Evolutionary conservation across 2,797 vertebrate genomes (phyloP).

Genomic region (Enteromius argenteus): DNA sequence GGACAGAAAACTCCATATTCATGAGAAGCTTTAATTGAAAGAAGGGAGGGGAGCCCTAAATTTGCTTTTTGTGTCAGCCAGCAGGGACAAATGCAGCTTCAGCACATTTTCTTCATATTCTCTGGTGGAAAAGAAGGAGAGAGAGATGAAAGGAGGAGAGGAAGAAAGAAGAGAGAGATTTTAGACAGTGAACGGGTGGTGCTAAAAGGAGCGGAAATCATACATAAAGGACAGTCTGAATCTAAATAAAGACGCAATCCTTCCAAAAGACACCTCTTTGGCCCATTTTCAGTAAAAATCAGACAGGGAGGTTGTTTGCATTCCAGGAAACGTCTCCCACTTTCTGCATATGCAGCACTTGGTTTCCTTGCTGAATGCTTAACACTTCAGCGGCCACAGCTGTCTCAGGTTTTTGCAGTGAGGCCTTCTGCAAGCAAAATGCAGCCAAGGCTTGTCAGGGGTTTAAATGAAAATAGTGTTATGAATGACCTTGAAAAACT

Average conservation of each 20-base stretch:
- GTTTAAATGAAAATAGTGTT: slow-evolving; percentile 47
- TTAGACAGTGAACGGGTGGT: slow-evolving; percentile 1
- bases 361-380: slow-evolving; percentile 46
- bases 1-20: slow-evolving; percentile 46
- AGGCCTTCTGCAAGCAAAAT: slow-evolving; percentile 76
- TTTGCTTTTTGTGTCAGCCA: slow-evolving; percentile 70
- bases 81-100: slow-evolving; percentile 77
- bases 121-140: slow-evolving; percentile 62
- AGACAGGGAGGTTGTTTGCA: slow-evolving; percentile 50
- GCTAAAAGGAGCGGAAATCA: slow-evolving; percentile 17
- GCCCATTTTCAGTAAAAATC: slow-evolving; percentile 43
- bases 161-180: slow-evolving; percentile 34
- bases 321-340: slow-evolving; percentile 56
- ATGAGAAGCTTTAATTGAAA: slow-evolving; percentile 50
- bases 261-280: slow-evolving; percentile 38
- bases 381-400: slow-evolving; percentile 54
- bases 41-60: slow-evolving; percentile 33
- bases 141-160: slow-evolving; percentile 31
- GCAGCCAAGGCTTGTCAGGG: slow-evolving; percentile 32
- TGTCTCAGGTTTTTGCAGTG: slow-evolving; percentile 73
- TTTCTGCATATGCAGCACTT: slow-evolving; percentile 49
- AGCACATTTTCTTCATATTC: slow-evolving; percentile 78
- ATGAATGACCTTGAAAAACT: slow-evolving; percentile 44
- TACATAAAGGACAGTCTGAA: slow-evolving; percentile 34
- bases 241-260: slow-evolving; percentile 19